phyloP scores from a whole-genome alignment of 2,888 invertebrate species.

The Hirudinaria manillensis region DNA sequence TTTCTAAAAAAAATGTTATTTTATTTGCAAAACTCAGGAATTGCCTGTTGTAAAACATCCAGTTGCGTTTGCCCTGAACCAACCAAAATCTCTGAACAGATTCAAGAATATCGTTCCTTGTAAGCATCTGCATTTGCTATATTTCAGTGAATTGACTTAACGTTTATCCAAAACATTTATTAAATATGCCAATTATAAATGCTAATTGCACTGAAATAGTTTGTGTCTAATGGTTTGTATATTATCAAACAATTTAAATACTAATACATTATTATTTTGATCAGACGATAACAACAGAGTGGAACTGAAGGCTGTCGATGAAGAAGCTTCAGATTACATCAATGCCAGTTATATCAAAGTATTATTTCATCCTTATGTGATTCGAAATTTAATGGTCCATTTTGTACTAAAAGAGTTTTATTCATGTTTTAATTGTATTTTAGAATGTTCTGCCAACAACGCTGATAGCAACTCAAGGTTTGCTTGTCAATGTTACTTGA shows the following conservation, averaged over 20 bases:
- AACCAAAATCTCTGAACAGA: slow-evolving; percentile 5
- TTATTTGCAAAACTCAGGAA: no score
- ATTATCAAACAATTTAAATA: no score
- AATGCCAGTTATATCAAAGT: slow-evolving; percentile 24
- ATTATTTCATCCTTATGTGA: no score
- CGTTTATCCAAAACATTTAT: no score
- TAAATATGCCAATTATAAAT: no score
- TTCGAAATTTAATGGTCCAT: neutral
- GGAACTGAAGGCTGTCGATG: neutral
- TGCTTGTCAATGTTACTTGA: neutral
- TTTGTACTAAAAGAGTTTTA: neutral
- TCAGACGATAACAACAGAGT: slow-evolving; percentile 24
- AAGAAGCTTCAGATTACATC: slow-evolving; percentile 18
- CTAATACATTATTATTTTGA: no score
- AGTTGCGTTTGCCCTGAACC: neutral
- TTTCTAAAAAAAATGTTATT: no score
- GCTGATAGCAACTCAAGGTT: slow-evolving; percentile 25
- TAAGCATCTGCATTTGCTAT: neutral
- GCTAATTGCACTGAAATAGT: no score
- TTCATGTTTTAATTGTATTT: neutral
- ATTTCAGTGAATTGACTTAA: neutral
- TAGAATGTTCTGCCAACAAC: neutral
- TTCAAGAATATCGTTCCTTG: slow-evolving; percentile 27
- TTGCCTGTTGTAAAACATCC: no score
- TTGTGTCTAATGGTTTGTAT: no score